Evolutionary conservation across 2,113 vertebrate genomes (phyloP).

Genomic region (Grammomys dolichurus): DNA sequence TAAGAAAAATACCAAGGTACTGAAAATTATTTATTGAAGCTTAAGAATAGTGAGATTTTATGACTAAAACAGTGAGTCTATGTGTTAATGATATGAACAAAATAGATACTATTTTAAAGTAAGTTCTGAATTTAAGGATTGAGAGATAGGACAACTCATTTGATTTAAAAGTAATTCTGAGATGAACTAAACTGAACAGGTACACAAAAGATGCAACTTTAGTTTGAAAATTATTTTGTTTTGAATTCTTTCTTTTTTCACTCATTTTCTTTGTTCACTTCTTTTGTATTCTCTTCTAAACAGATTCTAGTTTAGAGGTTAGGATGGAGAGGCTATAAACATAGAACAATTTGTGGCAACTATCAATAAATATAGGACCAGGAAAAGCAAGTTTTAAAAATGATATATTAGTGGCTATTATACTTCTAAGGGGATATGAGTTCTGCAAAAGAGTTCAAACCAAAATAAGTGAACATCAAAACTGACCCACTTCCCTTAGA

Average conservation of each 20-base stretch:
- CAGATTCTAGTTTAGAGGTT: not conserved
- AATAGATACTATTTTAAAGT: not conserved
- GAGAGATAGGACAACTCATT: not conserved
- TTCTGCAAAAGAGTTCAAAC: not conserved
- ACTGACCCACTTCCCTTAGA: not conserved
- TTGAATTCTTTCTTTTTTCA: not conserved
- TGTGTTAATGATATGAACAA: not conserved
- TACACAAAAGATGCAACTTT: not conserved
- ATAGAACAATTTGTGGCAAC: not conserved
- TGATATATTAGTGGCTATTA: not conserved
- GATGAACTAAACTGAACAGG: not conserved
- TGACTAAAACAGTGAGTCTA: not conserved
- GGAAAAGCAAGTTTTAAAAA: constrained; percentile 6
- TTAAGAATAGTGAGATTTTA: not conserved
- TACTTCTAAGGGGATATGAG: not conserved
- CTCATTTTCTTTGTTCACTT: not conserved
- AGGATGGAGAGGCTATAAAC: not conserved
- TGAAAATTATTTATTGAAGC: not conserved
- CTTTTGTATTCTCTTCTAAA: not conserved
- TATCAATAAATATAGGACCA: not conserved
- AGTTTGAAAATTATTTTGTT: not conserved
- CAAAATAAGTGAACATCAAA: not conserved
- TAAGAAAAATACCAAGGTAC: not conserved
- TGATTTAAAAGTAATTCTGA: not conserved
- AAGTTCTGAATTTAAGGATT: not conserved